phyloP scores from a whole-genome alignment of 2,797 vertebrate species.

The Pristis pectinata region DNA sequence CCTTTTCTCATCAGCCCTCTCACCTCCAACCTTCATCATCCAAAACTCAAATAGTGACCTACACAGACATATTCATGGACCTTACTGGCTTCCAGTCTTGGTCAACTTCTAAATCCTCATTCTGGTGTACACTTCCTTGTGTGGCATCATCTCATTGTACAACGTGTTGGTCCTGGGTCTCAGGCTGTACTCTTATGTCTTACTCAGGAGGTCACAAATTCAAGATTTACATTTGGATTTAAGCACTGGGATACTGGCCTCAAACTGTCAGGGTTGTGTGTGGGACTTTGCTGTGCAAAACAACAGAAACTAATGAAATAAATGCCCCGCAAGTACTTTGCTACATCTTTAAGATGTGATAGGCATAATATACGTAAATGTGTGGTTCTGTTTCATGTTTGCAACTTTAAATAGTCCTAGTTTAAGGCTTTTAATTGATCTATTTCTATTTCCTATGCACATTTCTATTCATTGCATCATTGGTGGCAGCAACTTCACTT shows the following conservation, averaged over 20 bases:
- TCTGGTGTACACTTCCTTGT: not conserved
- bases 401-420: not conserved
- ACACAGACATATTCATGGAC: not conserved
- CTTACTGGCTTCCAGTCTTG: not conserved
- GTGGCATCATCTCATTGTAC: not conserved
- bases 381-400: not conserved
- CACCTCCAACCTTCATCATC: not conserved
- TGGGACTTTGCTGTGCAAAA: not conserved
- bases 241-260: not conserved
- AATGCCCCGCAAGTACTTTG: not conserved
- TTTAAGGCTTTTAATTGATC: not conserved
- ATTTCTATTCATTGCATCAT: not conserved
- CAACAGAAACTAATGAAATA: not conserved
- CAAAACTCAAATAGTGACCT: not conserved
- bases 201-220: not conserved
- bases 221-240: not conserved
- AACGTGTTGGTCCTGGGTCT: not conserved
- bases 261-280: not conserved
- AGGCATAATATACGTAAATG: not conserved
- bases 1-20: not conserved
- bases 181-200: not conserved
- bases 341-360: not conserved
- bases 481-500: not conserved
- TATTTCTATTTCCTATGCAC: not conserved
- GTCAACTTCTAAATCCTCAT: not conserved